Base-by-base conservation (phyloP, 2,113 vertebrate genomes). In the Coregonus clupeaformis region DNA sequence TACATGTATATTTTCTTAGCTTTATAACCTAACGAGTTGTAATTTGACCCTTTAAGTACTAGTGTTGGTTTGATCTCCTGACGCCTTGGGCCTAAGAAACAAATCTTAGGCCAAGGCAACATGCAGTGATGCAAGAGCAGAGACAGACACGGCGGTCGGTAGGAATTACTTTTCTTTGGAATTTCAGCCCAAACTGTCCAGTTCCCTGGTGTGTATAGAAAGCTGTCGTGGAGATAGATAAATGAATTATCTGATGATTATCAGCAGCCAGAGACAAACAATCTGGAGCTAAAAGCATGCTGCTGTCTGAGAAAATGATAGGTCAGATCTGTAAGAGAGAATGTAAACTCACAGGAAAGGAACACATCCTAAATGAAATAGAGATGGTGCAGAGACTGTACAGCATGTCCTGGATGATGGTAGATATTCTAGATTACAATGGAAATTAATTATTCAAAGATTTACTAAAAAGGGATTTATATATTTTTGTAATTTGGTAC, bases 161-260 rank as follows among this genome's bases (percentile, higher is more conserved):
- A 24, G 20, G 5, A 64, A 68, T 14, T n/a, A 67, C 24, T 25
- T 29, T n/a, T 57, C 18, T 62, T 5, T 74, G 65, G 22, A 68
- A 72, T 72, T 70, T 63, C 24, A 9, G 62, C 63, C 25, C 73
- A 77, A 77, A 67, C 68, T 68, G 77, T 80, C 73, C 36, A 1
- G 72, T 60, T 18, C 24, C 3, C 68, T 70, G 5, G 32, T 75
- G 78, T 88, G 77, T 89, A 86, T n/a, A n/a, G n/a, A n/a, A n/a
- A n/a, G 69, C 80, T 86, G 86, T 71, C 88, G 85, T 1, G 71
- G 6, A 6, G 76, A 75, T 57, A 83, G 82, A 89, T 83, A 84
- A 82, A 83, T 87, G 68, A 71, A 85, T 84, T 60, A 77, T 78
- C 74, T 79, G 85, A 86, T 87, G 25, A 20, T 77, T 82, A 85